Evolutionary conservation across 2,113 vertebrate species (phyloP).

Genomic region (Limanda limanda): DNA sequence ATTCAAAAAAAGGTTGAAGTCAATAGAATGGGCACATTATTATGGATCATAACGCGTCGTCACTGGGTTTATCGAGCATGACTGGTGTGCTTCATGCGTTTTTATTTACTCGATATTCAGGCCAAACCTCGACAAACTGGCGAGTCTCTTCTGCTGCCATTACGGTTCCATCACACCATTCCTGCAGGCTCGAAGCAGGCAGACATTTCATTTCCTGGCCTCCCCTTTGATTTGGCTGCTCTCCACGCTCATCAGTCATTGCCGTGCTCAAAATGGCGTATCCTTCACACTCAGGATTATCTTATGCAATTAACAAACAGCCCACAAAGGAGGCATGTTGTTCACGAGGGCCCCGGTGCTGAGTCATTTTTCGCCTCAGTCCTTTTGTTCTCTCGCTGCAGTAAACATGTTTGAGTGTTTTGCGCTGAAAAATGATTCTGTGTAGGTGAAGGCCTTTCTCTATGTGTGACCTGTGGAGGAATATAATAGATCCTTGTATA

Average conservation of each 20-base stretch:
- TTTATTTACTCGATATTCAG: slow-evolving; percentile 45
- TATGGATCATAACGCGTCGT: neutral
- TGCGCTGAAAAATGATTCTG: slow-evolving; percentile 8
- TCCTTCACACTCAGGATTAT: slow-evolving; percentile 69
- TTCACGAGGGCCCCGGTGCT: slow-evolving; percentile 14
- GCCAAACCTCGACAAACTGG: slow-evolving; percentile 46
- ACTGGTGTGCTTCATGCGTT: slow-evolving; percentile 18
- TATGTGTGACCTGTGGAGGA: neutral
- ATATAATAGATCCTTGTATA: neutral
- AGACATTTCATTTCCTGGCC: slow-evolving; percentile 69
- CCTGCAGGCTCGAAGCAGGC: slow-evolving; percentile 52
- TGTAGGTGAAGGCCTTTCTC: neutral
- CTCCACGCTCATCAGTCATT: slow-evolving; percentile 67
- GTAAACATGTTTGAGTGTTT: slow-evolving; percentile 1
- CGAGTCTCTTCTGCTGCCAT: slow-evolving; percentile 38
- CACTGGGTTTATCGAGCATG: slow-evolving; percentile 28
- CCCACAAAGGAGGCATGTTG: slow-evolving; percentile 45
- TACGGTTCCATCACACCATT: slow-evolving; percentile 52
- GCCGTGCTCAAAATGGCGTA: slow-evolving; percentile 70
- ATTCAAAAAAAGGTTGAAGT: neutral
- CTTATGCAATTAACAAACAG: slow-evolving; percentile 65
- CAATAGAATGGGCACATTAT: slow-evolving; percentile 10
- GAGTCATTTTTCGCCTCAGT: slow-evolving; percentile 32
- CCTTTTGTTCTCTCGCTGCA: slow-evolving; percentile 9
- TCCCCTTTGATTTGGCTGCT: slow-evolving; percentile 63